A percentile compares a stretch with the other conserved stretches of the same genome.
phyloP scores from a whole-genome alignment of 2,797 vertebrate genomes.

The Gadopsis marmoratus region DNA sequence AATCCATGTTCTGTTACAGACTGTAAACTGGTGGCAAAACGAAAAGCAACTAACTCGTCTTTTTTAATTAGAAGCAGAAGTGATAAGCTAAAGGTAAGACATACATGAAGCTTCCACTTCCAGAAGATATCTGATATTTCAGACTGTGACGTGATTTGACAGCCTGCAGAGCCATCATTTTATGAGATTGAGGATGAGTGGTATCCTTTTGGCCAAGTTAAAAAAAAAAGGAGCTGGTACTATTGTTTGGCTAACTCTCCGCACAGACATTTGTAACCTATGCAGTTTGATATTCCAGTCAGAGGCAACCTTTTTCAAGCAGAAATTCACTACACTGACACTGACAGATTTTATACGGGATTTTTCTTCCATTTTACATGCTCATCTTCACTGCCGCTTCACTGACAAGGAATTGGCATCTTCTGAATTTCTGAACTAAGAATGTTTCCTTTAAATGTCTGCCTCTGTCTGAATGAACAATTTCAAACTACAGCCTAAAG shows the following conservation, averaged over 20 bases:
- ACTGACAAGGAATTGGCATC: constrained; percentile 31
- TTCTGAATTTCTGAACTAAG: constrained; percentile 31
- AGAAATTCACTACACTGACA: constrained; percentile 23
- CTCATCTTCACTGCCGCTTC: constrained; percentile 36
- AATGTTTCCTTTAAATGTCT: constrained; percentile 48
- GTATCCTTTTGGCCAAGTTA: constrained; percentile 5
- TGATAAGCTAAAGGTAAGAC: constrained; percentile 17
- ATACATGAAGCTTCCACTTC: constrained; percentile 6
- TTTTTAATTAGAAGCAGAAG: constrained; percentile 20
- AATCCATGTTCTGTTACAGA: constrained; percentile 44
- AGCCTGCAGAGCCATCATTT: constrained; percentile 27
- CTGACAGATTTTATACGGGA: constrained; percentile 23
- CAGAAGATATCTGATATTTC: constrained; percentile 36
- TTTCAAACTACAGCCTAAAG: constrained; percentile 38
- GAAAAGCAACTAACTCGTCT: constrained; percentile 33
- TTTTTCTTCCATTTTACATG: constrained; percentile 10
- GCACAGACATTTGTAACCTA: constrained; percentile 57
- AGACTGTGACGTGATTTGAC: constrained; percentile 37
- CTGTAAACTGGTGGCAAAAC: constrained; percentile 34
- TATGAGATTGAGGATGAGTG: constrained; percentile 17
- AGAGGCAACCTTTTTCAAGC: constrained; percentile 40
- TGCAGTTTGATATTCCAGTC: constrained; percentile 71
- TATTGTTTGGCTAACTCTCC: constrained; percentile 40
- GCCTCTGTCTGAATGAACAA: constrained; percentile 26
- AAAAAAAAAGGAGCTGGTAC: constrained; percentile 25